Evolutionary conservation across 2,797 vertebrate genomes (phyloP), one percentile per base, ranked within the genome.

Genomic region (Tachyglossus aculeatus): DNA sequence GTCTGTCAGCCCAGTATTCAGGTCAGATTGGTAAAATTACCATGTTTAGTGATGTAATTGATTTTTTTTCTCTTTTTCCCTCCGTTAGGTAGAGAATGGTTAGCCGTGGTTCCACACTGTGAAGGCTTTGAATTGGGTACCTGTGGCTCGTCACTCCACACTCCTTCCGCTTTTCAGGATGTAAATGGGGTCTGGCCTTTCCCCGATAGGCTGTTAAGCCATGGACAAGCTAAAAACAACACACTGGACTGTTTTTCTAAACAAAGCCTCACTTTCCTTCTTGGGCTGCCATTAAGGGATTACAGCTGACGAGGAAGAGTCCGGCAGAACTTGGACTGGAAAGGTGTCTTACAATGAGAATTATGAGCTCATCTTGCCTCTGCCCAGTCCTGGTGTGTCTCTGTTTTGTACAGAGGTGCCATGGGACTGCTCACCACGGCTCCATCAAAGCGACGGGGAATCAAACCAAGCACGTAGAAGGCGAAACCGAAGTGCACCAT

Each of bases 361-460:
- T 98, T 93, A 90, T 94, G 90, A 92, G 92, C 82, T 94, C 94
- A 77, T 96, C 94, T 87, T 95, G 95, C 88, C 94, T 99, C 87
- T 98, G 96, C 78, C 95, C 95, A 90, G 92, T 99, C 82, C 94
- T 99, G 79, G 93, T 99, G 82, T 99, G 96, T 94, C 96, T 99
- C 90, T 98, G 97, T 90, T 96, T 98, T 88, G 92, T 99, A 83
- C 96, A 97, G 92, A 95, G 94, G 89, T 93, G 94, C 90, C 94
- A 90, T 34, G 95, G 96, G 88, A 91, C 91, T 52, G 88, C 94
- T 74, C 95, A 95, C 80, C 95, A 95, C 75, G 69, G 89, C 85
- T 90, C 96, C 65, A 75, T 91, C 67, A 94, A 92, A 86, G 88
- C 88, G 78, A 93, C 91, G 74, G 95, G 90, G 90, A 99, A 98